A percentile compares a stretch with the other conserved stretches of the same genome.
Conservation (phyloP, 1,140 invertebrate species). For the Acromyrmex charruanus region DNA sequence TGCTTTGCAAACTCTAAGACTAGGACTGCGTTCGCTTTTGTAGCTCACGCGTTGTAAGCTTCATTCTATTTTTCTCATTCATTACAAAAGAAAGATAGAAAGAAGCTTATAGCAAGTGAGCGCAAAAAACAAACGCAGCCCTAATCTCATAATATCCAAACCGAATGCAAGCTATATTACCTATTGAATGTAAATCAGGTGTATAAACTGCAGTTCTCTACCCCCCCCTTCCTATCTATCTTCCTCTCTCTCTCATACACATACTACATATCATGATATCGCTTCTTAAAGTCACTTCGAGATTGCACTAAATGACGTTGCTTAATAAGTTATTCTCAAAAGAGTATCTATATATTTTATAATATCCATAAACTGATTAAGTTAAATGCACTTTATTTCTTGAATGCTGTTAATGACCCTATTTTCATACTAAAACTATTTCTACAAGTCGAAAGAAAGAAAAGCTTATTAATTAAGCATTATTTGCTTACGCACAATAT, state of each 20-base stretch:
- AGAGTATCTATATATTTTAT: background rate
- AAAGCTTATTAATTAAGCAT: background rate
- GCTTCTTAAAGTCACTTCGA: conserved; percentile 3
- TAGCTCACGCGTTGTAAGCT: no score
- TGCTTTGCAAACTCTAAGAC: conserved; percentile 53
- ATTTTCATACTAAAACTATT: background rate
- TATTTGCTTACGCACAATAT: background rate
- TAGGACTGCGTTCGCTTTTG: no score
- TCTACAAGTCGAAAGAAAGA: conserved; percentile 7
- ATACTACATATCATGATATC: background rate
- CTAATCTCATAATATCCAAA: no score
- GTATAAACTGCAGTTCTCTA: background rate
- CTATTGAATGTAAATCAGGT: conserved; percentile 7
- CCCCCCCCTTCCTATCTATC: no score
- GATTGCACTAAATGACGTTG: background rate
- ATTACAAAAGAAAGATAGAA: no score
- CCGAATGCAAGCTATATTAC: background rate
- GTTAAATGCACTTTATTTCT: background rate
- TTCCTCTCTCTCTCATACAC: background rate
- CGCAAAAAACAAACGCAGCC: no score
- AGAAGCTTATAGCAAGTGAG: no score
- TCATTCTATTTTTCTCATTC: no score
- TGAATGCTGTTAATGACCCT: conserved; percentile 7
- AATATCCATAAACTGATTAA: background rate
- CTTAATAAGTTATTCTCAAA: conserved; percentile 6